A percentile compares a stretch with the other conserved stretches of the same genome.
phyloP scores from a whole-genome alignment of 2,113 vertebrate species.

The Equus quagga region DNA sequence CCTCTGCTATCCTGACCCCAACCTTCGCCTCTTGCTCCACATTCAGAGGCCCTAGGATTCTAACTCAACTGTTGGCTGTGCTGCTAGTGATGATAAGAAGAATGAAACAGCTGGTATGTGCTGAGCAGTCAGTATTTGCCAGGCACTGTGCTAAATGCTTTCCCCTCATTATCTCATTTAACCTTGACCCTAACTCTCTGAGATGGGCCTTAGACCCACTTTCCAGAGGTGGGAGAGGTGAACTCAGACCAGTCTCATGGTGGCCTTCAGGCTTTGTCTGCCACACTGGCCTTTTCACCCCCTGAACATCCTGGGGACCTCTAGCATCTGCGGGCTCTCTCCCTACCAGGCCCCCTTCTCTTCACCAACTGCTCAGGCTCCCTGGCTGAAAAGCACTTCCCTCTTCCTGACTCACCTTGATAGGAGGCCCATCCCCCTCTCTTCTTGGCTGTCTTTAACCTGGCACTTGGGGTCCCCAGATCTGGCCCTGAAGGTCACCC shows the following conservation, averaged over 20 bases:
- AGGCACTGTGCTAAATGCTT: background rate
- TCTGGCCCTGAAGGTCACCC: background rate
- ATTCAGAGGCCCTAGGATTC: background rate
- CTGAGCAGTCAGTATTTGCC: background rate
- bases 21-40: background rate
- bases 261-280: background rate
- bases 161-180: background rate
- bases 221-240: background rate
- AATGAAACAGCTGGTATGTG: background rate
- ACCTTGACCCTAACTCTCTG: background rate
- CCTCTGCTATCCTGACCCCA: too few relatives aligned
- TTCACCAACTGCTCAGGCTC: background rate
- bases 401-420: background rate
- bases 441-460: background rate
- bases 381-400: background rate
- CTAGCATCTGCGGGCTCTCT: fast-evolving
- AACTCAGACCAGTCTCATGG: background rate
- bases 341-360: background rate
- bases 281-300: background rate
- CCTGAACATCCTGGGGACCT: background rate
- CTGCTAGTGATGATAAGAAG: background rate
- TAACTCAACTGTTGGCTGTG: background rate
- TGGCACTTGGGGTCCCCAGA: background rate
- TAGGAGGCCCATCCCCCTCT: background rate
- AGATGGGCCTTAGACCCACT: background rate